Evolutionary conservation across 2,888 invertebrate genomes (phyloP), one percentile per base, ranked within the genome.

Genomic region (Phalera bucephala): DNA sequence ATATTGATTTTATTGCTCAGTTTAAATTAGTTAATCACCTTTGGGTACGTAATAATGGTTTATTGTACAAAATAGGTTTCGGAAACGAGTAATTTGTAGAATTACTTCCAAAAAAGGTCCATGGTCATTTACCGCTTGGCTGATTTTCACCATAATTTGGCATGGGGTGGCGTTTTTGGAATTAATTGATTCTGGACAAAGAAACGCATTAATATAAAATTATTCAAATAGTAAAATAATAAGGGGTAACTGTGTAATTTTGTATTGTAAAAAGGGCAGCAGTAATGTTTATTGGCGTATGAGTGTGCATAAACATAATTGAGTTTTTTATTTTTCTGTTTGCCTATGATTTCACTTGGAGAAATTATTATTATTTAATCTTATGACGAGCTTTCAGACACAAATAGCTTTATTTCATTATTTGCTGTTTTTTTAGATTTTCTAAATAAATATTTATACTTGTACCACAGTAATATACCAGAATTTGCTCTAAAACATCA

Each of bases 1-100:
- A 62, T 63, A 63, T 61, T 61, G 58, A 59, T 59, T 59, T 59
- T 61, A 59, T 63, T 55, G 45, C 52, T 48, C 33, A 44, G 43
- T 55, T 62, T 38, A 57, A 63, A 63, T 61, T 54, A 52, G 57
- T 50, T 58, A 58, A 58, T 58, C 48, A 59, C 52, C 41, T 49
- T 55, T 25, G 34, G 33, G 34, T 48, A 42, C 32, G 13, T 22
- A 36, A 51, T 53, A 52, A 46, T 48, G 31, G 44, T 52, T 52
- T 47, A 44, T 56, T 52, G 49, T 19, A 52, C 9, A 6, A 59
- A 63, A 55, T 57, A 48, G 46, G 48, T 43, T 50, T 45, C 37
- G 55, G 52, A 57, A 53, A 52, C 39, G 35, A 37, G 43, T 49
- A 47, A 59, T 59, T 56, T 46, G 11, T 30, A 28, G 22, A 57